Conservation (phyloP, 2,113 vertebrate genomes). For the Hydrolagus affinis region DNA sequence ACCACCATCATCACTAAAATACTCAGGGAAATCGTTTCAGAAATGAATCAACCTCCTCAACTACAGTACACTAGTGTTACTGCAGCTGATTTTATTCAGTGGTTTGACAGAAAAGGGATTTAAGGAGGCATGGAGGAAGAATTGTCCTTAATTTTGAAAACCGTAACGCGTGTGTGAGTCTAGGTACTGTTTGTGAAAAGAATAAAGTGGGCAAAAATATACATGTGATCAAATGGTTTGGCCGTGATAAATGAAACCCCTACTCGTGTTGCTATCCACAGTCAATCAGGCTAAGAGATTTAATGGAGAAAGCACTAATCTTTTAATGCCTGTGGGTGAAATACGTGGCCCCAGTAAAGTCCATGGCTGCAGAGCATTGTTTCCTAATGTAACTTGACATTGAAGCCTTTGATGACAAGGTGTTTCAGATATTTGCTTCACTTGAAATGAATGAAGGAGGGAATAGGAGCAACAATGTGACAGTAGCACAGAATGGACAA, state of each 20-base stretch:
- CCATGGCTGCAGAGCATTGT: slow-evolving; percentile 17
- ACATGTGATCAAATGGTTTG: neutral
- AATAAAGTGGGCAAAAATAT: neutral
- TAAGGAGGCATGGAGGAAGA: too few species aligned
- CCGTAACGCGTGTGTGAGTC: too few species aligned
- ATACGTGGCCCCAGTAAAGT: slow-evolving; percentile 8
- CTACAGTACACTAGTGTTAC: too few species aligned
- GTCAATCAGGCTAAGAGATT: slow-evolving; percentile 31
- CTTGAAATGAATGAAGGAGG: slow-evolving; percentile 74
- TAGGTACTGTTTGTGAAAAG: neutral
- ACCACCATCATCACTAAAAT: too few species aligned
- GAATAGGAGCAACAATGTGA: slow-evolving; percentile 61
- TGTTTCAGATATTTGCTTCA: slow-evolving; percentile 27
- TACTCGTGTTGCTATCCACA: slow-evolving; percentile 3
- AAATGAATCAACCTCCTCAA: too few species aligned
- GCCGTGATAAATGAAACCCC: neutral
- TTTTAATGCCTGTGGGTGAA: slow-evolving; percentile 31
- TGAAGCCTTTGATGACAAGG: slow-evolving; percentile 2
- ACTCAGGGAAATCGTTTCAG: too few species aligned
- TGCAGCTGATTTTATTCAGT: too few species aligned
- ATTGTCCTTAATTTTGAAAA: too few species aligned
- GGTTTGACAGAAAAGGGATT: too few species aligned
- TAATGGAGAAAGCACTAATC: slow-evolving; percentile 33
- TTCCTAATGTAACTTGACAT: slow-evolving; percentile 31
- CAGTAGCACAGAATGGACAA: slow-evolving; percentile 37